phyloP scores from a whole-genome alignment of 2,888 invertebrate species.

The Polietes domitor region DNA sequence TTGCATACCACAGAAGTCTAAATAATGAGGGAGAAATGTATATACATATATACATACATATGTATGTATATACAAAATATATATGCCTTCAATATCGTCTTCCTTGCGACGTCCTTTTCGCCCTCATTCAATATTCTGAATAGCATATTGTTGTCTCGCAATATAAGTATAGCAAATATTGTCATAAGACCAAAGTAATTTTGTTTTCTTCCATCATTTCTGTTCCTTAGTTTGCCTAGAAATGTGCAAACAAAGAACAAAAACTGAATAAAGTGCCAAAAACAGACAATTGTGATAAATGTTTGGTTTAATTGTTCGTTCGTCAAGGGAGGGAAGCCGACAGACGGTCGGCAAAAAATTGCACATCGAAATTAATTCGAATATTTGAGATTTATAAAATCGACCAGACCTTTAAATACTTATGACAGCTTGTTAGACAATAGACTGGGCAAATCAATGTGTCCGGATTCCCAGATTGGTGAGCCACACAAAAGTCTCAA shows the following conservation, averaged over 20 bases:
- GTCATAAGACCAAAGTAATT: conserved; percentile 6
- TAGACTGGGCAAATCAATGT: too few species aligned
- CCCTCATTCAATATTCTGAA: neutral
- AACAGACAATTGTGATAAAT: neutral
- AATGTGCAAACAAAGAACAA: neutral
- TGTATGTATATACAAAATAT: neutral
- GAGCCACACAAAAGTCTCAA: too few species aligned
- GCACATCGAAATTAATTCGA: neutral
- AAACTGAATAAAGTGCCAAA: neutral
- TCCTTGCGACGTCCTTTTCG: neutral
- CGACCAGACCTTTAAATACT: neutral
- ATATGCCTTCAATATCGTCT: neutral
- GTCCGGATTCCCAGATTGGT: too few species aligned
- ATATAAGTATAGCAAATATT: neutral
- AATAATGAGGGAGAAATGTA: neutral
- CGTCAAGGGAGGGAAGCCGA: neutral
- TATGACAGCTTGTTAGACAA: neutral
- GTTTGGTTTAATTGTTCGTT: neutral
- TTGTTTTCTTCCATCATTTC: neutral
- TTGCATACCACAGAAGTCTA: neutral
- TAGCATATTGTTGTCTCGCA: neutral
- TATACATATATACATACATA: too few species aligned
- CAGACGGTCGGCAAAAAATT: neutral
- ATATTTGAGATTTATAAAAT: neutral
- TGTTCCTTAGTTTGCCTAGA: neutral